Conservation (phyloP, 2,113 vertebrate species). For the Alces alces region DNA sequence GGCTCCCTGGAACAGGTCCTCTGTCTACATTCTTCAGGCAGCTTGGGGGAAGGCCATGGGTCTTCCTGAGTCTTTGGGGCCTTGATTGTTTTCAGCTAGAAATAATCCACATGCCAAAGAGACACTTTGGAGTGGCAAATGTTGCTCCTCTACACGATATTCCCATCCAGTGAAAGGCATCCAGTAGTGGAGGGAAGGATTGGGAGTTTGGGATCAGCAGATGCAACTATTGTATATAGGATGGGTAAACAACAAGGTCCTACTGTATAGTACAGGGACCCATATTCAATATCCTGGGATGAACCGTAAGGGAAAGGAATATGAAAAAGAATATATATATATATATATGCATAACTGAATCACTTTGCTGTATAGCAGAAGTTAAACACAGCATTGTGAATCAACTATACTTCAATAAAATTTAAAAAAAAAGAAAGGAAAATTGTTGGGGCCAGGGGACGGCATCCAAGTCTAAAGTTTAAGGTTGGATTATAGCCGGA, state of each 20-base stretch:
- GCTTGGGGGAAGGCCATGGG: neutral
- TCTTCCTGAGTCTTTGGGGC: neutral
- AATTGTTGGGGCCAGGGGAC: neutral
- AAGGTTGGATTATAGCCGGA: neutral
- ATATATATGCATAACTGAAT: neutral
- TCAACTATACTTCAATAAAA: neutral
- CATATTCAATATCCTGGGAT: neutral
- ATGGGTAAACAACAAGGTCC: neutral
- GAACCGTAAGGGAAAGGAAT: neutral
- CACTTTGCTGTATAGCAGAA: neutral
- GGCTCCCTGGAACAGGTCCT: neutral
- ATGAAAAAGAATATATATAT: neutral
- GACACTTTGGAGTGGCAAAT: neutral
- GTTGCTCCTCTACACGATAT: neutral
- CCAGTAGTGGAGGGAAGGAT: neutral
- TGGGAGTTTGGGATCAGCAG: neutral
- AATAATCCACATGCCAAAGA: neutral
- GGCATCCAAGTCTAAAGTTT: neutral
- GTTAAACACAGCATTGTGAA: neutral
- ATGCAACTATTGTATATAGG: neutral
- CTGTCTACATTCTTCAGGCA: neutral
- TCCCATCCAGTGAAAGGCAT: neutral
- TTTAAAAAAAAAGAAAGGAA: neutral
- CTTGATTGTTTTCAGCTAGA: neutral
- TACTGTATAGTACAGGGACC: neutral